A percentile compares a stretch with the other conserved stretches of the same genome.
Evolutionary conservation across 2,888 invertebrate species (phyloP).

Genomic region (Tenthredo scrophulariae): DNA sequence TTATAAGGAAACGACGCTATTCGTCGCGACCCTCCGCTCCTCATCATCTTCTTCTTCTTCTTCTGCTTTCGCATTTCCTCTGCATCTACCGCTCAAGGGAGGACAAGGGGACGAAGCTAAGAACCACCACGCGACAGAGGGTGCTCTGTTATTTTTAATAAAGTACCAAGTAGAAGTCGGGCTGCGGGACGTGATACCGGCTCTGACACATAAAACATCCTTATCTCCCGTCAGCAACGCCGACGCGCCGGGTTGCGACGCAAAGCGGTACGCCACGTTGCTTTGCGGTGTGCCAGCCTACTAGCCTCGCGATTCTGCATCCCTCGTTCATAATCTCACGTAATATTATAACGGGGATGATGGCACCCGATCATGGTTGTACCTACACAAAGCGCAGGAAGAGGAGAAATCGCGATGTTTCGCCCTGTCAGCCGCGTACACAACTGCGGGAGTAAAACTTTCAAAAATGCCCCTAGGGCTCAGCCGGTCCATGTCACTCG

Average conservation of each 20-base stretch:
- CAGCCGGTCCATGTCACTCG: background rate
- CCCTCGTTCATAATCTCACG: constrained; percentile 38
- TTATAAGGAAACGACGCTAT: constrained; percentile 36
- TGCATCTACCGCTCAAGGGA: background rate
- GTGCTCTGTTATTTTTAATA: constrained; percentile 69
- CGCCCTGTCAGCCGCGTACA: background rate
- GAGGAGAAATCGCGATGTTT: background rate
- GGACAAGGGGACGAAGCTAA: constrained; percentile 54
- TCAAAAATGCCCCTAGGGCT: background rate
- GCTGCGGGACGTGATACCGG: constrained; percentile 64
- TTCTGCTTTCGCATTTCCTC: constrained; percentile 2
- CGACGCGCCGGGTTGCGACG: constrained; percentile 24
- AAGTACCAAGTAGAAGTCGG: constrained; percentile 62
- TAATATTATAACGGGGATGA: constrained; percentile 11
- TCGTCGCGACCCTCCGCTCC: background rate
- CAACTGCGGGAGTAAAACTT: background rate
- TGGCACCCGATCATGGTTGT: background rate
- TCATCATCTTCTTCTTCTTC: background rate
- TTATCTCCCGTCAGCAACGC: constrained; percentile 67
- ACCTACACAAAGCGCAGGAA: background rate
- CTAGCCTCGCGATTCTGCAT: background rate
- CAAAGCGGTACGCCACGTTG: background rate
- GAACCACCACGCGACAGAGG: constrained; percentile 49
- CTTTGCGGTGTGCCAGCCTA: background rate
- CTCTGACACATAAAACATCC: constrained; percentile 67